A percentile compares a stretch with the other conserved stretches of the same genome.
These are phyloP conservation scores for Scelioninae gen. 1 DNA, from an alignment of 2,888 invertebrate species.

Conservation along the genomic window DNA sequence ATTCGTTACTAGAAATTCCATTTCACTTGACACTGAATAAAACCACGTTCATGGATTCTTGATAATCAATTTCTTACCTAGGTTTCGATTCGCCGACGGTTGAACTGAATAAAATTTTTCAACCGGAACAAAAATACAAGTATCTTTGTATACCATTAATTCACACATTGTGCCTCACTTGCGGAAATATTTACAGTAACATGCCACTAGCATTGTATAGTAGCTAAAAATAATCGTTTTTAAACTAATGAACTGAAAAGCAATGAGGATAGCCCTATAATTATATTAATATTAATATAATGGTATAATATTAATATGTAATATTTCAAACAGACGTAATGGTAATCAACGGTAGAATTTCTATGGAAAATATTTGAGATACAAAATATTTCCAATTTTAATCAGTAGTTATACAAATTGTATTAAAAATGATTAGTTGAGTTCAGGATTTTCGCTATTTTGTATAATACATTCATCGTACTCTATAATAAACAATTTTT, in stretches of 20 bases:
- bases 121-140: constrained; percentile 38
- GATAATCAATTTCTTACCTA: constrained; percentile 7
- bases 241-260: constrained; percentile 41
- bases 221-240: constrained; percentile 34
- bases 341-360: constrained; percentile 21
- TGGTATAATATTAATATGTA: constrained; percentile 37
- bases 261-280: constrained; percentile 43
- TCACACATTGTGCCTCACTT: constrained; percentile 56
- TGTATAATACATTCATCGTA: too few relatives aligned
- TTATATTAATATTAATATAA: constrained; percentile 72
- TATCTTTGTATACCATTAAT: constrained; percentile 29
- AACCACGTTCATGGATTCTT: constrained; percentile 4
- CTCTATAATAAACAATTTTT: too few relatives aligned
- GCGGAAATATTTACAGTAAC: constrained; percentile 83
- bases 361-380: not conserved
- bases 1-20: constrained; percentile 14
- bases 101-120: constrained; percentile 21
- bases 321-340: constrained; percentile 39
- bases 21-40: too few relatives aligned
- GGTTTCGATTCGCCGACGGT: constrained; percentile 11
- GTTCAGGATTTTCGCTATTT: too few relatives aligned
- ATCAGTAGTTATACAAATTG: too few relatives aligned
- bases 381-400: not conserved
- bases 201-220: constrained; percentile 75
- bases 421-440: too few relatives aligned